phyloP scores from a whole-genome alignment of 2,888 invertebrate genomes.

The Chrysolina americana region DNA sequence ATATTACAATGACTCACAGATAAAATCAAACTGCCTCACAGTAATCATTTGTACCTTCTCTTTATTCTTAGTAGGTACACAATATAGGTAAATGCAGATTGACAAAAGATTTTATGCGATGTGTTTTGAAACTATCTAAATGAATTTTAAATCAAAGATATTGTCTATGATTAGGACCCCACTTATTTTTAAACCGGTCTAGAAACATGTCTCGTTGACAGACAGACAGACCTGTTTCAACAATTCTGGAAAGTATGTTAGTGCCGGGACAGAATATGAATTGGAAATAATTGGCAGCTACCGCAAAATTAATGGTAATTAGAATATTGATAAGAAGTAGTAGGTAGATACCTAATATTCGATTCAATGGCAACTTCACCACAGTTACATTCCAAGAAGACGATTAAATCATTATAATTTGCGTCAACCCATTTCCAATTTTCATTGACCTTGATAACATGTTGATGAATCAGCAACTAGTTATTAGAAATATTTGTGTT shows the following conservation, averaged over 20 bases:
- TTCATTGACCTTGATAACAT: background rate
- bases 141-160: too few relatives aligned
- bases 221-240: background rate
- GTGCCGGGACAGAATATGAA: background rate
- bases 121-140: too few relatives aligned
- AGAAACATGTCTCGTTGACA: background rate
- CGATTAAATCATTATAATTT: background rate
- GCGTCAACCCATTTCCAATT: background rate
- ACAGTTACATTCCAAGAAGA: background rate
- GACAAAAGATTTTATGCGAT: too few relatives aligned
- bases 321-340: background rate
- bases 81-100: too few relatives aligned
- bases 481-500: background rate
- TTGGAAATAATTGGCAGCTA: background rate
- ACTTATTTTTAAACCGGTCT: too few relatives aligned
- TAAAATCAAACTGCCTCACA: too few relatives aligned
- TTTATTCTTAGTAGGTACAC: too few relatives aligned
- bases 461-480: background rate
- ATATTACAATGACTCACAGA: too few relatives aligned
- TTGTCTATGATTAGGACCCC: too few relatives aligned
- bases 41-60: too few relatives aligned
- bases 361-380: background rate
- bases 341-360: background rate
- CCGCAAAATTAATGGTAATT: background rate
- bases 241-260: background rate